Percentiles rank a stretch among this genome's conserved stretches.
Evolutionary conservation across 2,113 vertebrate species (phyloP).

Genomic region (Symphodus melops): DNA sequence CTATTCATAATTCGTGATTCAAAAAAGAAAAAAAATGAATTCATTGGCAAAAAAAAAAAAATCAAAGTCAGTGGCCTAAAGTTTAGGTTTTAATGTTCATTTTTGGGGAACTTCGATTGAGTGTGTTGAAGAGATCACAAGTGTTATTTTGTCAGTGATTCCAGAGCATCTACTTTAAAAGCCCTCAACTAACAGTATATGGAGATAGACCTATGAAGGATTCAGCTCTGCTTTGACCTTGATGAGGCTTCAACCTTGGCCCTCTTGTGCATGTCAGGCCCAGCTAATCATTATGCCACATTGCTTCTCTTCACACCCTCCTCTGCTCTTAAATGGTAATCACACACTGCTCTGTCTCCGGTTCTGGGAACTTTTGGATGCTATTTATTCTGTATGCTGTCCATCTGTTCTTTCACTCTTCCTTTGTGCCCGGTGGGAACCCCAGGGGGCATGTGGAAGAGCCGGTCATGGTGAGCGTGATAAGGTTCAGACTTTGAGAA

Average conservation of each 20-base stretch:
- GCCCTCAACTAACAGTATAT: constrained; percentile 25
- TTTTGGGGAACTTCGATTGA: constrained; percentile 47
- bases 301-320: constrained; percentile 39
- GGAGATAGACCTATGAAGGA: constrained; percentile 11
- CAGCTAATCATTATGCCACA: constrained; percentile 50
- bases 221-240: constrained; percentile 35
- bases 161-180: constrained; percentile 3
- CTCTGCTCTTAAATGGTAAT: constrained; percentile 57
- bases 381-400: constrained; percentile 25
- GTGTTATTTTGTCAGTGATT: neutral
- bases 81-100: constrained; percentile 41
- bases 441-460: constrained; percentile 5
- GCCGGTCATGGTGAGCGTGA: constrained; percentile 35
- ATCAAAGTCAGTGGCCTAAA: constrained; percentile 17
- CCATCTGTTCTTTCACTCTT: constrained; percentile 15
- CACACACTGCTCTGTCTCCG: constrained; percentile 10
- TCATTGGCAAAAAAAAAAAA: constrained; percentile 28
- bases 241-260: constrained; percentile 27
- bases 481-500: constrained; percentile 26
- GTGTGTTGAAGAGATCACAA: neutral
- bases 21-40: constrained; percentile 58
- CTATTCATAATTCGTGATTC: constrained; percentile 37
- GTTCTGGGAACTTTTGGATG: constrained; percentile 41
- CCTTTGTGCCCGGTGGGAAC: constrained; percentile 19
- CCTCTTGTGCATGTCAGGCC: constrained; percentile 21